phyloP scores from a whole-genome alignment of 2,888 invertebrate genomes.

The Coenonympha glycerion region DNA sequence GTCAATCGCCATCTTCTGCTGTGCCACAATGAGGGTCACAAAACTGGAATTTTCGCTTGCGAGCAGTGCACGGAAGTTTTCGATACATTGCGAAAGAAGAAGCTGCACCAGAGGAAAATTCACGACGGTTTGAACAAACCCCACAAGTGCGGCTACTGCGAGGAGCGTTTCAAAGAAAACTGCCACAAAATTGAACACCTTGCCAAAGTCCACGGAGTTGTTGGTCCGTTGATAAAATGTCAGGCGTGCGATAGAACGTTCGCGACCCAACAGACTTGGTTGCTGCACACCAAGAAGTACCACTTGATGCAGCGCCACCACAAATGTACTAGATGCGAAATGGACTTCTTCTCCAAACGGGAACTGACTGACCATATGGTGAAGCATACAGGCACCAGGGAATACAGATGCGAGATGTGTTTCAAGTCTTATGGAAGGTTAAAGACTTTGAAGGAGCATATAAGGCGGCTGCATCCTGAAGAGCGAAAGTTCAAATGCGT shows the following conservation, averaged over 20 bases:
- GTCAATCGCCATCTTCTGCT: conserved; percentile 32
- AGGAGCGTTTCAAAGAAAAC: conserved; percentile 39
- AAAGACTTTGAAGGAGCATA: conserved; percentile 47
- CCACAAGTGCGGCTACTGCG: conserved; percentile 43
- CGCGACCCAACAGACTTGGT: conserved; percentile 31
- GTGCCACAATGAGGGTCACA: conserved; percentile 33
- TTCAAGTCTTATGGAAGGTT: conserved; percentile 43
- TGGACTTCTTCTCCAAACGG: conserved; percentile 38
- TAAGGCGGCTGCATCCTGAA: conserved; percentile 32
- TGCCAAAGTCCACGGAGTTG: conserved; percentile 38
- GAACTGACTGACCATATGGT: conserved; percentile 41
- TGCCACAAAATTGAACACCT: conserved; percentile 41
- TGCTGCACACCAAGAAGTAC: conserved; percentile 40
- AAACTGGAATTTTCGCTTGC: conserved; percentile 35
- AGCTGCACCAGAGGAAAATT: conserved; percentile 32
- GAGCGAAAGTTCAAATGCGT: conserved; percentile 33
- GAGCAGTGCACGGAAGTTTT: conserved; percentile 35
- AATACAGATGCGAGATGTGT: conserved; percentile 53
- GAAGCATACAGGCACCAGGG: conserved; percentile 55
- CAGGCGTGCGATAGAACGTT: conserved; percentile 42
- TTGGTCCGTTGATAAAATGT: conserved; percentile 36
- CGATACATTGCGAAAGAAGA: conserved; percentile 33
- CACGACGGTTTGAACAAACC: conserved; percentile 29
- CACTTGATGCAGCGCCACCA: conserved; percentile 54
- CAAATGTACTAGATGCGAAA: conserved; percentile 55